These are phyloP conservation scores for Bagarius yarrelli DNA, from an alignment of 2,113 vertebrate species.

Conservation along the genomic window DNA sequence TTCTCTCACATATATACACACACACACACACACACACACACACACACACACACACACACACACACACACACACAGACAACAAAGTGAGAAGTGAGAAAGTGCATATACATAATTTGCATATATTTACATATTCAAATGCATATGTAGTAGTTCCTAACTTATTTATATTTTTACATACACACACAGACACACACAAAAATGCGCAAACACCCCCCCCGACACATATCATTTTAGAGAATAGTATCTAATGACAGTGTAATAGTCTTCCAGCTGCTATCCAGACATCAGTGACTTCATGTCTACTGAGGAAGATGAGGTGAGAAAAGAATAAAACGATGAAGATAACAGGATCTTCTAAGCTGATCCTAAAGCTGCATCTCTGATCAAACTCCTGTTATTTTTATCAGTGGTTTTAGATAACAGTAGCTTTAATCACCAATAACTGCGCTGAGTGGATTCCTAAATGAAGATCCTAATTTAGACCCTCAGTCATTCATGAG, in stretches of 20 bases:
- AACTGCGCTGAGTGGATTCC: neutral
- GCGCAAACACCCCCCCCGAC: neutral
- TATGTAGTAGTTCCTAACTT: neutral
- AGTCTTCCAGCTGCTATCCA: neutral
- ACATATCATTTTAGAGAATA: neutral
- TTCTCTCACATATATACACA: constrained; percentile 10
- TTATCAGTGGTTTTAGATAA: neutral
- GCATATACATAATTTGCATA: neutral
- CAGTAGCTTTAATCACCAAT: neutral
- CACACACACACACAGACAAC: constrained; percentile 13
- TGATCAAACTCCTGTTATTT: neutral
- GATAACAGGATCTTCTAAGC: neutral
- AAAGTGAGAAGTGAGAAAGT: constrained; percentile 5
- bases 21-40: constrained; percentile 16
- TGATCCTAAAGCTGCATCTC: neutral
- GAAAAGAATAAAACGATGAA: neutral
- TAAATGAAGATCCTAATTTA: too few species aligned
- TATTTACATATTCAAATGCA: constrained; percentile 6
- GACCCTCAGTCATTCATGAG: too few species aligned
- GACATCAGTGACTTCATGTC: neutral
- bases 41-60: neutral
- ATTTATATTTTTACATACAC: neutral
- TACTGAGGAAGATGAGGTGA: neutral
- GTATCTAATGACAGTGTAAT: neutral
- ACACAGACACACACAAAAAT: neutral